Conservation (phyloP, 37 sponge, comb jelly and placozoan genomes). For the Corticium candelabrum region DNA sequence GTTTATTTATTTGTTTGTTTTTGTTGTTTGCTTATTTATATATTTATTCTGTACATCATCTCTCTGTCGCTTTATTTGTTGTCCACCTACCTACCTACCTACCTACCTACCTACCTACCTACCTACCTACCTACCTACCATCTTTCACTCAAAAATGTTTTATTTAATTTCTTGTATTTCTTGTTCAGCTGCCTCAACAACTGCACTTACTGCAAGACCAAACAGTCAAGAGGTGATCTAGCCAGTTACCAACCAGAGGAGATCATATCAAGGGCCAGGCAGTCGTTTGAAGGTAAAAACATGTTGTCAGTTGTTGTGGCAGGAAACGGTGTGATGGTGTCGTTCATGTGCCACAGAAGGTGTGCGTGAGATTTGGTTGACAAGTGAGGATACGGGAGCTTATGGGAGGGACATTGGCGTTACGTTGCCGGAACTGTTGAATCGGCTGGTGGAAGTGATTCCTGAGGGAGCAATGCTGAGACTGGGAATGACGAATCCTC, state of each 20-base stretch:
- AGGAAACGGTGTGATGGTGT: not conserved
- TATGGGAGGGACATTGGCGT: conserved; percentile 90
- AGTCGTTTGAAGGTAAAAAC: conserved; percentile 64
- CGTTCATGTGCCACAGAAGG: conserved; percentile 46
- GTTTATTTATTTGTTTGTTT: too few relatives aligned
- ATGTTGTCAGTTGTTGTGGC: not conserved
- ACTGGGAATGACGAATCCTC: conserved; percentile 97
- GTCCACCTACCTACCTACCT: too few relatives aligned
- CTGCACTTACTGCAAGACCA: conserved; percentile 98
- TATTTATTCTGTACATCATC: too few relatives aligned
- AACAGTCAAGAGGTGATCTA: conserved; percentile 88
- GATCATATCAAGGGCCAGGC: conserved; percentile 63
- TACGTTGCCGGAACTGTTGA: conserved; percentile 79
- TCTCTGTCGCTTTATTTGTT: too few relatives aligned
- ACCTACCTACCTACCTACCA: too few relatives aligned
- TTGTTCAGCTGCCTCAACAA: conserved; percentile 77
- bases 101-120: too few relatives aligned
- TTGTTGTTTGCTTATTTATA: too few relatives aligned
- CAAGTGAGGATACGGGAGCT: conserved; percentile 90
- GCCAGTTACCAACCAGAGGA: conserved; percentile 82
- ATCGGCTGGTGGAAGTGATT: conserved; percentile 79
- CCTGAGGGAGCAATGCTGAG: conserved; percentile 89
- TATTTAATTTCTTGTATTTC: too few relatives aligned
- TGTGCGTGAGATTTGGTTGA: conserved; percentile 92
- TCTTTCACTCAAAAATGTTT: too few relatives aligned